phyloP scores from a whole-genome alignment of 1,140 invertebrate genomes.

The Dendrolimus kikuchii region DNA sequence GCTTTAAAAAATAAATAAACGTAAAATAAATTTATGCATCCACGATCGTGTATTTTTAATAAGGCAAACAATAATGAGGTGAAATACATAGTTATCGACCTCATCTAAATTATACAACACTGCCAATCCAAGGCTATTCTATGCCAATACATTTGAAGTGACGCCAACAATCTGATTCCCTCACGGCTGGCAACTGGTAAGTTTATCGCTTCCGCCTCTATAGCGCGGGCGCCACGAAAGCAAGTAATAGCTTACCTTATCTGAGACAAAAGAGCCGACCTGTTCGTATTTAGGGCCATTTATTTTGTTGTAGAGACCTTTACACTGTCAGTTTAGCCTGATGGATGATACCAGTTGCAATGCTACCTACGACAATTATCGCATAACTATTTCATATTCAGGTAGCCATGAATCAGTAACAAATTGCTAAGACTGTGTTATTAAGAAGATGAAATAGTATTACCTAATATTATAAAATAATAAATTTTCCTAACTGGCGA shows the following conservation, averaged over 20 bases:
- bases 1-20: too few species aligned
- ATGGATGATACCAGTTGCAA: constrained; percentile 3
- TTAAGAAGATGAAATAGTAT: too few species aligned
- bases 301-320: constrained; percentile 20
- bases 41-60: too few species aligned
- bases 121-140: constrained; percentile 33
- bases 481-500: too few species aligned
- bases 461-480: too few species aligned
- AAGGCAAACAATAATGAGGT: background rate
- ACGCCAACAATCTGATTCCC: constrained; percentile 53
- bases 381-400: too few species aligned
- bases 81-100: background rate
- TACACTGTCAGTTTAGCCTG: constrained; percentile 9
- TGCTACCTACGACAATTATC: too few species aligned
- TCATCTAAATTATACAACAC: constrained; percentile 13
- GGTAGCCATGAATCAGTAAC: too few species aligned
- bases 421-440: too few species aligned
- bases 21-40: too few species aligned
- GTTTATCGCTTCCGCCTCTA: constrained; percentile 43
- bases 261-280: constrained; percentile 31
- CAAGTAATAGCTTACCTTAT: constrained; percentile 30
- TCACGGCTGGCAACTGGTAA: constrained; percentile 34
- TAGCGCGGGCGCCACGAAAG: constrained; percentile 15
- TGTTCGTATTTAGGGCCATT: constrained; percentile 17
- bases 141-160: constrained; percentile 33